phyloP scores from a whole-genome alignment of 2,797 vertebrate genomes.

The Lutjanus argentimaculatus region DNA sequence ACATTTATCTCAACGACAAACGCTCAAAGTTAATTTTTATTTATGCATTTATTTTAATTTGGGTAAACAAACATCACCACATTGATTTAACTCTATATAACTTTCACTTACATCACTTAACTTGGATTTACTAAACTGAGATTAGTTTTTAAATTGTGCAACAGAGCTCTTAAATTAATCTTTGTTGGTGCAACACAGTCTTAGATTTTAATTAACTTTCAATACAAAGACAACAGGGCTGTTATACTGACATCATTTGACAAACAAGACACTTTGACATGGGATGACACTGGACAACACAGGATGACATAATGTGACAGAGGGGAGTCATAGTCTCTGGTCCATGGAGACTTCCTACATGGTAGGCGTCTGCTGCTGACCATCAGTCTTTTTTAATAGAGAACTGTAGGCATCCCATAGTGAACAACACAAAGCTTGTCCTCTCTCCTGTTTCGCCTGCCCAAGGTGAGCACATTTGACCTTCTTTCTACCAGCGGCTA shows the following conservation, averaged over 20 bases:
- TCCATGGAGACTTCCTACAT: slow-evolving; percentile 84
- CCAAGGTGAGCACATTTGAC: slow-evolving; percentile 67
- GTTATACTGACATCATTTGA: slow-evolving; percentile 66
- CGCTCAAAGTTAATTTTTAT: too few species aligned
- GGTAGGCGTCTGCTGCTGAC: slow-evolving; percentile 83
- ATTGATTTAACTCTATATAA: too few species aligned
- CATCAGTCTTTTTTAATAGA: slow-evolving; percentile 76
- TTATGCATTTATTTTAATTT: too few species aligned
- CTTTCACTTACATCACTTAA: too few species aligned
- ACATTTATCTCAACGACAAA: too few species aligned
- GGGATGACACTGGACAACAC: slow-evolving; percentile 62
- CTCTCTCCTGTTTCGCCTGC: slow-evolving; percentile 68
- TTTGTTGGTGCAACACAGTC: too few species aligned
- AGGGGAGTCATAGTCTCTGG: slow-evolving; percentile 73
- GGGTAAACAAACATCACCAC: too few species aligned
- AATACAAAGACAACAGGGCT: slow-evolving; percentile 73
- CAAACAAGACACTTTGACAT: slow-evolving; percentile 71
- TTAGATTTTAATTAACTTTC: slow-evolving; percentile 58
- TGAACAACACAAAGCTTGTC: slow-evolving; percentile 74
- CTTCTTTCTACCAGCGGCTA: slow-evolving; percentile 63
- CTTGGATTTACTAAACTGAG: too few species aligned
- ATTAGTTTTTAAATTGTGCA: too few species aligned
- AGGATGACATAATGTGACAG: slow-evolving; percentile 53
- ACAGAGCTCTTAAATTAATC: too few species aligned
- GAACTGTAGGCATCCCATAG: slow-evolving; percentile 80